Evolutionary conservation across 2,797 vertebrate species (phyloP).

Genomic region (Squalus acanthias): DNA sequence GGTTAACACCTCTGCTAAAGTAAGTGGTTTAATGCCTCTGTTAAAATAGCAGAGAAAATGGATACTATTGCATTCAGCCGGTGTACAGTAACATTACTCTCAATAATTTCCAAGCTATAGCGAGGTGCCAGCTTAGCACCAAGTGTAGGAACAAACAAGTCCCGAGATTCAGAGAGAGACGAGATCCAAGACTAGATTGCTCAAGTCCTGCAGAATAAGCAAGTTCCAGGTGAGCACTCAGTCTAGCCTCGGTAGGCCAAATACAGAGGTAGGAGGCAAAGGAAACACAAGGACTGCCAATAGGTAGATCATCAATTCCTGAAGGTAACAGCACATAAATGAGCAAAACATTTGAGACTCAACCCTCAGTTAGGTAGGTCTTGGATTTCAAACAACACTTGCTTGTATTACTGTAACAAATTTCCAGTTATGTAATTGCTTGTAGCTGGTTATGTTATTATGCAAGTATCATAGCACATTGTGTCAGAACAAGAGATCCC

Average conservation of each 20-base stretch:
- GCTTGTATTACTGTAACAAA: not conserved
- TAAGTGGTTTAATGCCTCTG: no score
- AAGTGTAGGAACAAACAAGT: no score
- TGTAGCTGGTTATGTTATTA: not conserved
- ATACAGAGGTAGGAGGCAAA: not conserved
- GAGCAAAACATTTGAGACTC: not conserved
- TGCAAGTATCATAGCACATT: not conserved
- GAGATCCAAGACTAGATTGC: not conserved
- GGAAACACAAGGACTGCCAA: not conserved
- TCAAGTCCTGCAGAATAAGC: not conserved
- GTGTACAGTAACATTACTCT: no score
- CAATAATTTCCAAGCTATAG: no score
- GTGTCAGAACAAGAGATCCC: not conserved
- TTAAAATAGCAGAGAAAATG: not conserved
- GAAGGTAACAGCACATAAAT: not conserved
- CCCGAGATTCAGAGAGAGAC: not conserved
- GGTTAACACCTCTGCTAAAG: no score
- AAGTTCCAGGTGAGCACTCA: no score
- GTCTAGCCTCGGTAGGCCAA: not conserved
- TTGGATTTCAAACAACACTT: not conserved
- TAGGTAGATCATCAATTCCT: not conserved
- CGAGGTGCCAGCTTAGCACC: no score
- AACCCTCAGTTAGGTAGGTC: not conserved
- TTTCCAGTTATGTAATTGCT: not conserved
- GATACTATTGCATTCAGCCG: not conserved